Percentiles rank a stretch among this genome's conserved stretches.
Evolutionary conservation across 2,113 vertebrate genomes (phyloP).

Genomic region (Chloropsis hardwickii): DNA sequence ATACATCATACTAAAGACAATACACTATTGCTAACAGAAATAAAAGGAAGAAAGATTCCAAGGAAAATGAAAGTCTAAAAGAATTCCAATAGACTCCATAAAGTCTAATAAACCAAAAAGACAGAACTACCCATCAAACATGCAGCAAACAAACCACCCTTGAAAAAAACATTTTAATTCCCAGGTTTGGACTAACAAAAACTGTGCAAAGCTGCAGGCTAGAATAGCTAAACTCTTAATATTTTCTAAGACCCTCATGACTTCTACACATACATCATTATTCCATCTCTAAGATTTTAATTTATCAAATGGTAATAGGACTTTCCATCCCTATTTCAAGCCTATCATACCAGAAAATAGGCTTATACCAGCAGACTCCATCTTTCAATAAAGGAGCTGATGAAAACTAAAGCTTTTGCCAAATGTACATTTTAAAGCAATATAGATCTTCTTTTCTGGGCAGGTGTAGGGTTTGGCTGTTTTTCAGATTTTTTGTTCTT

Average conservation of each 20-base stretch:
- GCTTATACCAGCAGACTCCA: background rate
- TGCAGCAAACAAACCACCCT: background rate
- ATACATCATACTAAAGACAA: background rate
- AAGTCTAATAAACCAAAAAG: background rate
- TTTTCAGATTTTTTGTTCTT: background rate
- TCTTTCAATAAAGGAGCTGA: background rate
- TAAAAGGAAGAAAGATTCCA: background rate
- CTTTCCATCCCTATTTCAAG: background rate
- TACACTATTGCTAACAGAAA: background rate
- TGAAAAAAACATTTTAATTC: background rate
- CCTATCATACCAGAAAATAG: background rate
- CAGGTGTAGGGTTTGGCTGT: background rate
- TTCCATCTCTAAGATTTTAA: background rate
- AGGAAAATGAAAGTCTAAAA: background rate
- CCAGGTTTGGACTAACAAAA: background rate
- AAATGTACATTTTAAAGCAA: background rate
- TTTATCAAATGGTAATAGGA: background rate
- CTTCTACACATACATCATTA: background rate
- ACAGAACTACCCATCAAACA: background rate
- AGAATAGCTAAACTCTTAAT: background rate
- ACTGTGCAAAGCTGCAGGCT: background rate
- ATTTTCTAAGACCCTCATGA: background rate
- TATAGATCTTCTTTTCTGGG: background rate
- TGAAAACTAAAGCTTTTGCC: background rate
- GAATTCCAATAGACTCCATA: background rate